Evolutionary conservation across 2,797 vertebrate genomes (phyloP).

Genomic region (Triplophysa bombifrons): DNA sequence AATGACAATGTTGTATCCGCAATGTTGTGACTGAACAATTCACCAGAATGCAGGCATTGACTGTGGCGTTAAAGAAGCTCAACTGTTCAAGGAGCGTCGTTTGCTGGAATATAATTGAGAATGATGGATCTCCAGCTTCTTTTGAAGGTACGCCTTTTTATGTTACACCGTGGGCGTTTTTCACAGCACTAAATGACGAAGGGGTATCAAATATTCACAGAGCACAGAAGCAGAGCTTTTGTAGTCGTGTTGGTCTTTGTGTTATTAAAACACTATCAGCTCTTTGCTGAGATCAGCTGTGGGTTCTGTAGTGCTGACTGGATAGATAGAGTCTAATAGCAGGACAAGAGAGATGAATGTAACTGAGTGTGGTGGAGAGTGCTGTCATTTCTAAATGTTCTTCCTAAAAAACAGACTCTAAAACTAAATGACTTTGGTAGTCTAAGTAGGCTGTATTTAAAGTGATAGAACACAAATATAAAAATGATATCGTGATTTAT

Average conservation of each 20-base stretch:
- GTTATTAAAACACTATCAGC: conserved; percentile 2
- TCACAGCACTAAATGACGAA: background rate
- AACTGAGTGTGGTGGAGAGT: background rate
- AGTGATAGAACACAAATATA: background rate
- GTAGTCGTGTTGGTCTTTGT: background rate
- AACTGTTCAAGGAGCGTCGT: background rate
- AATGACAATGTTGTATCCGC: background rate
- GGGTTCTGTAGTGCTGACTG: conserved; percentile 22
- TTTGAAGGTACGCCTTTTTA: conserved; percentile 6
- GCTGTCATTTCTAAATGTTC: conserved; percentile 18
- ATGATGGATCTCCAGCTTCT: conserved; percentile 1
- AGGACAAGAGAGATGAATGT: background rate
- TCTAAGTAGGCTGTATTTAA: conserved; percentile 9
- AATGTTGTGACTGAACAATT: conserved; percentile 12
- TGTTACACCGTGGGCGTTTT: background rate
- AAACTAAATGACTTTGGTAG: background rate
- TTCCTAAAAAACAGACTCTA: background rate
- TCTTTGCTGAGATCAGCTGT: conserved; percentile 1
- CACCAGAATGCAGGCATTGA: conserved; percentile 15
- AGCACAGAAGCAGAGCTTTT: background rate
- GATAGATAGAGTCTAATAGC: conserved; percentile 15
- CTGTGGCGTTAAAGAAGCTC: conserved; percentile 1
- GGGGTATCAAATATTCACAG: background rate
- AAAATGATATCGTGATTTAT: too few relatives aligned
- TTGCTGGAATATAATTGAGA: conserved; percentile 12